Conservation (phyloP, 2,888 invertebrate genomes). For the Chrysolina americana region DNA sequence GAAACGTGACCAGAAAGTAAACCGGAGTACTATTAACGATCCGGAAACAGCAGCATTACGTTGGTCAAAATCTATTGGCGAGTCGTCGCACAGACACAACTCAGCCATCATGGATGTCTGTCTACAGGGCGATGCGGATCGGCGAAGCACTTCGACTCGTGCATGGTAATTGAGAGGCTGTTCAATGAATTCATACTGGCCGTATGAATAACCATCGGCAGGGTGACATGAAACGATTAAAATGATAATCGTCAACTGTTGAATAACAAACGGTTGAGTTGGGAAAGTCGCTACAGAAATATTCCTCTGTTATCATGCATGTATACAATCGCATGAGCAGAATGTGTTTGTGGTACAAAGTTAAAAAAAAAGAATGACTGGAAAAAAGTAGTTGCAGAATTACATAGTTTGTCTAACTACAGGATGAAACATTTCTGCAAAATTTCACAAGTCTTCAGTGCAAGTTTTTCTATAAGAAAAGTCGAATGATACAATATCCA, state of each 20-base stretch:
- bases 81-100: constrained; percentile 55
- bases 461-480: no score
- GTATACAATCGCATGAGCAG: background rate
- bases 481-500: no score
- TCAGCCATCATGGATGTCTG: constrained; percentile 52
- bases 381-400: no score
- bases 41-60: constrained; percentile 67
- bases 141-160: background rate
- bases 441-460: no score
- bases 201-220: background rate
- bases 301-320: background rate
- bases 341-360: no score
- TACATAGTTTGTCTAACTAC: no score
- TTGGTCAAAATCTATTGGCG: constrained; percentile 61
- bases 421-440: no score
- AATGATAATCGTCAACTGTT: background rate
- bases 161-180: no score
- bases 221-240: background rate
- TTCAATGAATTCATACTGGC: background rate
- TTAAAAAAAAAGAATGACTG: no score
- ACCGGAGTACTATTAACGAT: constrained; percentile 73
- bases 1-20: constrained; percentile 74
- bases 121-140: constrained; percentile 21
- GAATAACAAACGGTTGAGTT: background rate
- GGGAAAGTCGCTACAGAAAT: background rate